Base-by-base conservation (phyloP, 30 jellyfish, hydroid and myxozoan species). In the Mastigias papua region DNA sequence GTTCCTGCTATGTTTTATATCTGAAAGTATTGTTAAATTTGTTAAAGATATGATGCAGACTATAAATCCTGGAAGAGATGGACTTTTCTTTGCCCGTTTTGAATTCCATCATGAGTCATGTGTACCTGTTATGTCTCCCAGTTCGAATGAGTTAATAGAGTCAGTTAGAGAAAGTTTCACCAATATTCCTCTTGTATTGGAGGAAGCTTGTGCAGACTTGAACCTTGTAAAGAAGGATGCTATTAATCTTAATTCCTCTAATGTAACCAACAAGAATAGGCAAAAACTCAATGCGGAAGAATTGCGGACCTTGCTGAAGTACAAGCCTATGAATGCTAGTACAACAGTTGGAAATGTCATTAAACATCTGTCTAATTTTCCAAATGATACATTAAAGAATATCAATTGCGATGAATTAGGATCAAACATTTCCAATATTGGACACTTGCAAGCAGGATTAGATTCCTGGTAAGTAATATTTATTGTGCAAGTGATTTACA, bases 71-170 rank as follows among this genome's bases (percentile, higher is more conserved):
- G 67, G 60, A 20, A 73, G 94, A 64, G 62, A 73, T 8, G 94
- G 94, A 16, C 29, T 85, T 15, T 85, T 85, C 46, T 51, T 31
- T 20, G 88, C 94, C 31, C 22, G 68, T 0, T 85, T 85, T 63
- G 83, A 35, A 69, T 85, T 85, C 32, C 88, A 85, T 33, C 78
- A 76, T 6, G 79, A 33, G 0, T 23, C 88, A 27, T 21, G 76
- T 29, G n/a, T 42, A 8, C 88, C 73, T 21, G 83, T 29, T 19
- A 27, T 85, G 78, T 73, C 94, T 6, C 94, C 94, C 22, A 73
- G 76, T 48, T 74, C 94, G 20, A 51, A 35, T 10, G 73, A 37
- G 11, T 54, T 85, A 15, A 58, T 70, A 68, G 65, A 48, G 13
- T 85, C 88, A 6, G 29, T 85, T 16, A 64, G 32, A 23, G 28